phyloP scores from a whole-genome alignment of 1,140 invertebrate genomes.

The Aphis gossypii region DNA sequence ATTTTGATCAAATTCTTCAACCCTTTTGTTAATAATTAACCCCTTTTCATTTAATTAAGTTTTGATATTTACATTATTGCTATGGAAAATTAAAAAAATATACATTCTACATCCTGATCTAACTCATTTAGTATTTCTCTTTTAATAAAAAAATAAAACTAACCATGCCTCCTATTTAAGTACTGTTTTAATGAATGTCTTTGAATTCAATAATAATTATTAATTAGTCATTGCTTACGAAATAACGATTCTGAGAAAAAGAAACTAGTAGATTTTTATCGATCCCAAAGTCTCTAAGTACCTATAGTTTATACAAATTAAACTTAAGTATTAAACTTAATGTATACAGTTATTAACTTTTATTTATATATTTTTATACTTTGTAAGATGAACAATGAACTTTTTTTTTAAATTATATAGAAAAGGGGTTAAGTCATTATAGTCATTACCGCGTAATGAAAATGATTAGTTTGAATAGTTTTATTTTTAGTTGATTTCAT shows the following conservation, averaged over 20 bases:
- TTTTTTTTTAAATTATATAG: not conserved
- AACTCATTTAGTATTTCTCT: not conserved
- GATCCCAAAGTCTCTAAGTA: too few species aligned
- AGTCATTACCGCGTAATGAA: not conserved
- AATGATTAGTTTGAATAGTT: not conserved
- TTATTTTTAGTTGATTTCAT: not conserved
- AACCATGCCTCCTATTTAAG: not conserved
- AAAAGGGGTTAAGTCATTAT: not conserved
- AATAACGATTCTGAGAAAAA: too few species aligned
- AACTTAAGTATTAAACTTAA: not conserved
- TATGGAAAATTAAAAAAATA: not conserved
- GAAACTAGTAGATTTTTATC: not conserved
- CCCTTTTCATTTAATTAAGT: conserved; percentile 20
- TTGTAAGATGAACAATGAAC: not conserved
- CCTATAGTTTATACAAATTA: too few species aligned
- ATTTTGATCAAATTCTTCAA: not conserved
- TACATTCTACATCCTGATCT: not conserved
- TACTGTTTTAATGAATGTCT: too few species aligned
- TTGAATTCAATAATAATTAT: too few species aligned
- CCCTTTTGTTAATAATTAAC: not conserved
- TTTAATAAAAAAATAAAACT: not conserved
- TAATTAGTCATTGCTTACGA: too few species aligned
- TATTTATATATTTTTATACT: not conserved
- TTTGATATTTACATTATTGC: not conserved
- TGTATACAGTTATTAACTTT: not conserved